These are phyloP conservation scores for Craterocephalus amniculus DNA, from an alignment of 2,797 vertebrate species.

Conservation along the genomic window DNA sequence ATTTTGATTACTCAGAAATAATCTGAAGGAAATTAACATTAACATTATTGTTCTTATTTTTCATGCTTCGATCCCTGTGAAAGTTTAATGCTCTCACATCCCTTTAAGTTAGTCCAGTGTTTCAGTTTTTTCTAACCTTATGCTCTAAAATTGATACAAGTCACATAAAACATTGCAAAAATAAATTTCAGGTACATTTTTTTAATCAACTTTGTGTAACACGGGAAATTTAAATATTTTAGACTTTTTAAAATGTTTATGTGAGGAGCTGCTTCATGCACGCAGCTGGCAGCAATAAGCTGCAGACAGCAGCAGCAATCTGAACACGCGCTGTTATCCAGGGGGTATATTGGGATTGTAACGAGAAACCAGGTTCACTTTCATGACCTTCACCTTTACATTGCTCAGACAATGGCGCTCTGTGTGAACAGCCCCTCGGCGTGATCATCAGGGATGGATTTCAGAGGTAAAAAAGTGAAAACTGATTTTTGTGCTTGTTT, in stretches of 20 bases:
- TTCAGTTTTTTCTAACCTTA: neutral
- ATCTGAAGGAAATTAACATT: neutral
- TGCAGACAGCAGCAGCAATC: conserved; percentile 40
- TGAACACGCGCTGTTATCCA: conserved; percentile 48
- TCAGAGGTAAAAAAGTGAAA: conserved; percentile 21
- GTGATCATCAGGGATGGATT: conserved; percentile 38
- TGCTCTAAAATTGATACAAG: neutral
- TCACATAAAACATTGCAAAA: neutral
- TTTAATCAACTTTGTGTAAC: no score
- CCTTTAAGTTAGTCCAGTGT: neutral
- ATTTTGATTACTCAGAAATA: neutral
- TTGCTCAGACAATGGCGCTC: conserved; percentile 60
- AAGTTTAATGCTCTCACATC: neutral
- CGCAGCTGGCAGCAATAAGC: conserved; percentile 39
- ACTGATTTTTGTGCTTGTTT: conserved; percentile 57
- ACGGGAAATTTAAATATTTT: no score
- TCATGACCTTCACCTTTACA: conserved; percentile 54
- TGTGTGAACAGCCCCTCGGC: conserved; percentile 56
- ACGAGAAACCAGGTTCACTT: conserved; percentile 48
- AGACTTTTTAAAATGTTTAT: neutral
- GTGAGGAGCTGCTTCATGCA: neutral
- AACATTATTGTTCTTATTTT: neutral
- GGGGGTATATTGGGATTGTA: conserved; percentile 29
- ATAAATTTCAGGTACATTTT: neutral
- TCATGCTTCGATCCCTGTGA: neutral